Percentiles rank a stretch among this genome's conserved stretches.
Evolutionary conservation across 2,113 vertebrate species (phyloP).

Genomic region (human (Homo sapiens)): GRCh38 chr3:157387001-157387500

Average conservation of each 20-base stretch:
- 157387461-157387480: not conserved
- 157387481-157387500: not conserved
- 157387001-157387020: not conserved
- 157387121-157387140: not conserved
- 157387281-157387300: not conserved
- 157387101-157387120: not conserved
- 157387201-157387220: slow-evolving; percentile 4
- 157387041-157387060: not conserved
- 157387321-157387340: not conserved
- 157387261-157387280: not conserved
- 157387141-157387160: not conserved
- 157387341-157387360: not conserved
- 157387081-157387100: not conserved
- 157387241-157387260: not conserved
- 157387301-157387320: not conserved
- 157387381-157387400: not conserved
- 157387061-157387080: not conserved
- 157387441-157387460: not conserved
- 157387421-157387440: not conserved
- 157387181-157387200: slow-evolving; percentile 39
- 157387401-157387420: not conserved
- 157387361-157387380: not conserved
- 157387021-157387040: slow-evolving; percentile 1
- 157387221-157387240: not conserved
- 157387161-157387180: not conserved